A percentile compares a stretch with the other conserved stretches of the same genome.
Conservation (phyloP, 2,113 vertebrate species). For the Rhinogobius similis region DNA sequence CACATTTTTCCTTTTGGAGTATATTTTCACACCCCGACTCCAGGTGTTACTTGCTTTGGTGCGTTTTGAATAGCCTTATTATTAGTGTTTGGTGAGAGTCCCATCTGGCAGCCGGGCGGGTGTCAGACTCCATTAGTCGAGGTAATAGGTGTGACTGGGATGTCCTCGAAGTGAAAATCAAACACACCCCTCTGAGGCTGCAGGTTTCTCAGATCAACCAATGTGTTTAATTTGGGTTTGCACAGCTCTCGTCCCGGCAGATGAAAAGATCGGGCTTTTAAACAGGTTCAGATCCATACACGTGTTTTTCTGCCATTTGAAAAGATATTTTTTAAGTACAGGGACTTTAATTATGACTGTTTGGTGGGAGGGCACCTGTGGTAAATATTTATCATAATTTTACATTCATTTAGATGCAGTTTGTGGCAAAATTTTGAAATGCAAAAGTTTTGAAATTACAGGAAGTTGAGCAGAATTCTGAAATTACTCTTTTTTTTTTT, state of each 20-base stretch:
- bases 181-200: background rate
- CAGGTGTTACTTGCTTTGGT: background rate
- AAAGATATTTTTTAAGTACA: background rate
- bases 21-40: background rate
- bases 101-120: conserved; percentile 4
- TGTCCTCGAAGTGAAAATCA: conserved; percentile 7
- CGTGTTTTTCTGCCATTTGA: background rate
- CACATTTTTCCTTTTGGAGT: background rate
- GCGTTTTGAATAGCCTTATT: background rate
- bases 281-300: background rate
- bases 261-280: background rate
- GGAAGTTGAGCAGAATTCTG: too few species aligned
- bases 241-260: background rate
- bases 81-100: background rate
- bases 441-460: too few species aligned
- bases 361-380: too few species aligned
- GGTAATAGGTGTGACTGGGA: conserved; percentile 12
- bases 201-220: background rate
- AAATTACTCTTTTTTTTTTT: too few species aligned
- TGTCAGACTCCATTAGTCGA: conserved; percentile 7
- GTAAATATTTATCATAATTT: too few species aligned
- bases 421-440: too few species aligned
- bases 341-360: too few species aligned
- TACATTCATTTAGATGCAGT: too few species aligned
- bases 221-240: conserved; percentile 4